Evolutionary conservation across 2,888 invertebrate species (phyloP).

Genomic region (Hydrotaea diabolus): DNA sequence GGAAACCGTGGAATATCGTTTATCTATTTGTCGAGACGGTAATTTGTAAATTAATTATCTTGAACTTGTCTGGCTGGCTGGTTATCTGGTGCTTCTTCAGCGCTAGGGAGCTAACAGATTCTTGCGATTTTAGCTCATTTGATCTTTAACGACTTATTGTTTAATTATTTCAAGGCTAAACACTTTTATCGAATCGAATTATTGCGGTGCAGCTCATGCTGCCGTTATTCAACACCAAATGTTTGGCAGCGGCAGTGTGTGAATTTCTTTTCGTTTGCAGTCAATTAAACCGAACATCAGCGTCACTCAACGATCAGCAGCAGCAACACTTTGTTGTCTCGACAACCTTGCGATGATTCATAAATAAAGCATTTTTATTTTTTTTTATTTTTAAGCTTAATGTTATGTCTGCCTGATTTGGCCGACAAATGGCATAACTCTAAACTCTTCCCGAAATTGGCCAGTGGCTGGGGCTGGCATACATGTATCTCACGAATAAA

Average conservation of each 20-base stretch:
- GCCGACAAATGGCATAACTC: background rate
- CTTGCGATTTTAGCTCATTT: slow-evolving; percentile 26
- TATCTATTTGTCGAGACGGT: background rate
- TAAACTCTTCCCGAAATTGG: background rate
- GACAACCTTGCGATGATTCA: slow-evolving; percentile 16
- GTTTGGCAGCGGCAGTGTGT: slow-evolving; percentile 38
- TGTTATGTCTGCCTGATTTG: background rate
- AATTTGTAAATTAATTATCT: slow-evolving; percentile 43
- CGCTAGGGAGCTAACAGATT: background rate
- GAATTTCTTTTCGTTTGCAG: slow-evolving; percentile 54
- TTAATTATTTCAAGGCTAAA: slow-evolving; percentile 59
- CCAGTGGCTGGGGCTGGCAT: background rate
- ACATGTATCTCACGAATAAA: slow-evolving; percentile 11
- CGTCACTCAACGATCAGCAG: no score
- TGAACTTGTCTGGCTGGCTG: slow-evolving; percentile 54
- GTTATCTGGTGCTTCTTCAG: background rate
- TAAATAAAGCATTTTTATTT: background rate
- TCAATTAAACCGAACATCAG: background rate
- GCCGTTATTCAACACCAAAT: background rate
- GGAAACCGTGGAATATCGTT: background rate
- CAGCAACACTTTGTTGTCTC: background rate
- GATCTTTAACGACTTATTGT: slow-evolving; percentile 64
- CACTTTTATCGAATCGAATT: background rate
- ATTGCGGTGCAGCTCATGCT: no score
- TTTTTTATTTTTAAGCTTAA: no score